A percentile compares a stretch with the other conserved stretches of the same genome.
These are phyloP conservation scores for Crotalus horridus DNA, from an alignment of 2,113 vertebrate species.

Conservation along the genomic window DNA sequence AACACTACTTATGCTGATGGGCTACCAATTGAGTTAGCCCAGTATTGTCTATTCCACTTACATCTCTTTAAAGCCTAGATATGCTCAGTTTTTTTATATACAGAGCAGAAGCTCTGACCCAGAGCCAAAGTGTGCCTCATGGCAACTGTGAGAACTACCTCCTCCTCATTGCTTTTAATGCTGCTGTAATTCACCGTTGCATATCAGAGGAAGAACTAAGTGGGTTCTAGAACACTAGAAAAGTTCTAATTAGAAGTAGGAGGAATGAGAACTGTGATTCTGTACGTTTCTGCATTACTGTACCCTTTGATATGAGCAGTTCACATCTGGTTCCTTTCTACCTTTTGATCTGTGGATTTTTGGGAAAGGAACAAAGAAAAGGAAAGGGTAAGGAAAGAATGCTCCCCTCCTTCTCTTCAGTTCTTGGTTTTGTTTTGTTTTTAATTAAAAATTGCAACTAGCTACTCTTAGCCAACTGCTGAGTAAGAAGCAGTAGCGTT, in stretches of 20 bases:
- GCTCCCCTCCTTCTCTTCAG: neutral
- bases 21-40: neutral
- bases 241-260: neutral
- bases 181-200: neutral
- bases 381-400: neutral
- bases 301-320: neutral
- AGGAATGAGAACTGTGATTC: neutral
- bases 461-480: neutral
- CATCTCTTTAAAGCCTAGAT: too few relatives aligned
- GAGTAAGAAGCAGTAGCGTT: neutral
- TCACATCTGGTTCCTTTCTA: neutral
- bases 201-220: neutral
- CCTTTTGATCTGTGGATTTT: neutral
- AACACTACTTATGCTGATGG: neutral
- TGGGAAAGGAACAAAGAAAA: neutral
- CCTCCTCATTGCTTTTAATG: neutral
- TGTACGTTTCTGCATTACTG: neutral
- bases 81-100: neutral
- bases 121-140: neutral
- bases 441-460: neutral
- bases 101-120: neutral
- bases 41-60: neutral
- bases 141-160: neutral
- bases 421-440: neutral
- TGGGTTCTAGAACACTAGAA: neutral